Percentiles rank a stretch among this genome's conserved stretches.
Evolutionary conservation across 2,113 vertebrate genomes (phyloP).

Genomic region (Pygoscelis adeliae): DNA sequence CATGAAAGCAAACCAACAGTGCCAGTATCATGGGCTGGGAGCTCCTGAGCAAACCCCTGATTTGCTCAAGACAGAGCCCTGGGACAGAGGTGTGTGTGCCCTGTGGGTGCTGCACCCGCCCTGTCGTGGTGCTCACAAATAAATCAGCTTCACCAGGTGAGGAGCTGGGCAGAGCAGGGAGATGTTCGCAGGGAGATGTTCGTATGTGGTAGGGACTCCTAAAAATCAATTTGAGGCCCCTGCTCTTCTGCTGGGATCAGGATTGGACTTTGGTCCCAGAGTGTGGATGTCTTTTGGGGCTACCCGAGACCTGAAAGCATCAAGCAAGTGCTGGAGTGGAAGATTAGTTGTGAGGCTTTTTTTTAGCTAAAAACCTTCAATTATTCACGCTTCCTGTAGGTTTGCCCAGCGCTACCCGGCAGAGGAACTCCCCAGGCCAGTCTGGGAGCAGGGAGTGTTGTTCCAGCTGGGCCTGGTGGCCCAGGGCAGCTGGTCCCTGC

Average conservation of each 20-base stretch:
- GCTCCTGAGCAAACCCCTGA: neutral
- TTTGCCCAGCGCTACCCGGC: neutral
- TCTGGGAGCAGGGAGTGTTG: neutral
- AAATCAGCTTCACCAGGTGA: neutral
- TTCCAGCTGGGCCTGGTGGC: neutral
- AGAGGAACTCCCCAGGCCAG: neutral
- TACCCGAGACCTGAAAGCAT: neutral
- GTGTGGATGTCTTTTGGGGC: neutral
- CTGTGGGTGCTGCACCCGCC: rapidly evolving
- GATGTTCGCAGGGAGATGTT: neutral
- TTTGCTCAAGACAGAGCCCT: neutral
- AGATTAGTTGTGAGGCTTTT: neutral
- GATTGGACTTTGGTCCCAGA: neutral
- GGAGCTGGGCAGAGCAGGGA: neutral
- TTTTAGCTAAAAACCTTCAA: neutral
- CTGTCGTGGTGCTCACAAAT: rapidly evolving
- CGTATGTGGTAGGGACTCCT: neutral
- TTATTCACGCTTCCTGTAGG: neutral
- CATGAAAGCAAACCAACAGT: rapidly evolving
- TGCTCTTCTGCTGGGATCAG: neutral
- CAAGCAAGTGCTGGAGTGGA: rapidly evolving
- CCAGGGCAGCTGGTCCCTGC: neutral
- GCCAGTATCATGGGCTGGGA: rapidly evolving
- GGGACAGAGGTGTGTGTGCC: neutral
- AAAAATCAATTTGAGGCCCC: neutral